A percentile compares a stretch with the other conserved stretches of the same genome.
Evolutionary conservation across 2,113 vertebrate species (phyloP).

Genomic region (Paramisgurnus dabryanus): DNA sequence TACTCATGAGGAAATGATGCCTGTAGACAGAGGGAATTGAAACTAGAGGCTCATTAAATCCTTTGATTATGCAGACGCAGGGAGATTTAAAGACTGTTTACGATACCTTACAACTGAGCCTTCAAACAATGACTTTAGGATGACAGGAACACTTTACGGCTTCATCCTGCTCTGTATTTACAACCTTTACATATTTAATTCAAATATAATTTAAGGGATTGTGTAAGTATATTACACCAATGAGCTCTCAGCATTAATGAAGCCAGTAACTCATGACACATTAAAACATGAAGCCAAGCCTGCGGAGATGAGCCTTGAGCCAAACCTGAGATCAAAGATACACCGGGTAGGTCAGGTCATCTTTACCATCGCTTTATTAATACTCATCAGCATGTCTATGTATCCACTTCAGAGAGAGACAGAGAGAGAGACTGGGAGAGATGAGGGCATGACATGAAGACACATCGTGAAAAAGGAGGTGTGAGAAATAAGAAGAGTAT

Average conservation of each 20-base stretch:
- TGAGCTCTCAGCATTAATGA: neutral
- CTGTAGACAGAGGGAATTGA: neutral
- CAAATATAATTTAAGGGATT: neutral
- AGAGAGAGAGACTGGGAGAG: neutral
- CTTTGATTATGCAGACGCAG: neutral
- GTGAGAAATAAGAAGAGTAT: slow-evolving; percentile 35
- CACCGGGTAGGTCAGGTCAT: slow-evolving; percentile 36
- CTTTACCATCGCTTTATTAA: slow-evolving; percentile 51
- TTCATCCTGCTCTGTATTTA: neutral
- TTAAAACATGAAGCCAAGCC: neutral
- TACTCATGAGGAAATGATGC: neutral
- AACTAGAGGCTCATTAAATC: neutral
- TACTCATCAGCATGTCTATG: slow-evolving; percentile 43
- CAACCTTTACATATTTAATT: neutral
- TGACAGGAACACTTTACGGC: too few relatives aligned
- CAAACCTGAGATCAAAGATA: too few relatives aligned
- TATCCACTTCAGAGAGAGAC: neutral
- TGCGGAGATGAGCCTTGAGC: too few relatives aligned
- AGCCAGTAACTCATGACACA: neutral
- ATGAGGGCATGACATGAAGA: slow-evolving; percentile 35
- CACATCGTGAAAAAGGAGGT: slow-evolving; percentile 33
- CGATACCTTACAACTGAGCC: neutral
- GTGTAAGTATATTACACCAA: neutral
- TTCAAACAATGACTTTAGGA: too few relatives aligned
- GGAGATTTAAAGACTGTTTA: neutral